A percentile compares a stretch with the other conserved stretches of the same genome.
These are phyloP conservation scores for Protaetia brevitarsis DNA, from an alignment of 1,140 invertebrate genomes.

Conservation along the genomic window DNA sequence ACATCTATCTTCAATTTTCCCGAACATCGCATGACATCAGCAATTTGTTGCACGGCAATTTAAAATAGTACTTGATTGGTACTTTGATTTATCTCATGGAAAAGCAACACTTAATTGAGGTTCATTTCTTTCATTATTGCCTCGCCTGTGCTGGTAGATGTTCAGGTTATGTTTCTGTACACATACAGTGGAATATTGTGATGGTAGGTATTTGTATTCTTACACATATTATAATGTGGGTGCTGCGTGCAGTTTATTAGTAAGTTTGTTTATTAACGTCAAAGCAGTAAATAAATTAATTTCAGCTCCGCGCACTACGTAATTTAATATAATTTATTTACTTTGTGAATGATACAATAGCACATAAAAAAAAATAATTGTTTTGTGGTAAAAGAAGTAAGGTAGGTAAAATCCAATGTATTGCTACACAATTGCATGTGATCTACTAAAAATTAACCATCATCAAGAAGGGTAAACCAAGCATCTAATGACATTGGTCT, in stretches of 20 bases:
- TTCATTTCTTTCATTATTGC: background rate
- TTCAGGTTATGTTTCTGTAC: background rate
- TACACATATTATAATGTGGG: background rate
- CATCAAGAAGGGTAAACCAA: no score
- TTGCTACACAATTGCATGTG: no score
- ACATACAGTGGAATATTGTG: background rate
- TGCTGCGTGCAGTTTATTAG: background rate
- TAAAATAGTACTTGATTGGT: conserved; percentile 1
- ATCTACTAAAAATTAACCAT: no score
- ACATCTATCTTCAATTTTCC: background rate
- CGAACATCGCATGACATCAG: conserved; percentile 9
- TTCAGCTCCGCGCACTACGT: background rate
- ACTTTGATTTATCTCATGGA: conserved; percentile 10
- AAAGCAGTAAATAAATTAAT: background rate
- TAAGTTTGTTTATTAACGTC: background rate
- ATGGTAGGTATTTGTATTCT: background rate
- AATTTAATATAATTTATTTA: background rate
- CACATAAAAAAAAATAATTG: no score
- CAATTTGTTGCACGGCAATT: background rate
- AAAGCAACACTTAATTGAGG: background rate
- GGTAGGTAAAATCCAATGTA: no score
- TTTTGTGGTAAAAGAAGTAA: no score
- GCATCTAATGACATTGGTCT: no score
- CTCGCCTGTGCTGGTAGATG: background rate
- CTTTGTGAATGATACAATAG: background rate